Evolutionary conservation across 1,140 invertebrate species (phyloP).

Genomic region (Mylabris phalerata): DNA sequence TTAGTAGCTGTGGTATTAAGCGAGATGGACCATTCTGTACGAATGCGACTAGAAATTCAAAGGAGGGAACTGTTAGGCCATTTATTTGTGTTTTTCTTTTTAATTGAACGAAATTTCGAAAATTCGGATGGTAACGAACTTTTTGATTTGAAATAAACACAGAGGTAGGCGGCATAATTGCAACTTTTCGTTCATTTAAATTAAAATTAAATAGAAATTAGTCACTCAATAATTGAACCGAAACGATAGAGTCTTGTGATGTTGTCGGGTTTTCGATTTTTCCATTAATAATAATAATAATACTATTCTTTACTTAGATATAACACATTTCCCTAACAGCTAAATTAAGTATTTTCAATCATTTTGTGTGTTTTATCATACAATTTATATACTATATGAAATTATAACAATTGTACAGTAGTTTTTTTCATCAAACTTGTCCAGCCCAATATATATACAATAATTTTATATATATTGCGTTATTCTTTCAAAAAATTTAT

Average conservation of each 20-base stretch:
- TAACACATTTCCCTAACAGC: constrained; percentile 31
- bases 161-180: no score
- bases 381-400: constrained; percentile 39
- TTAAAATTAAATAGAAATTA: no score
- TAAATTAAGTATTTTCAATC: constrained; percentile 18
- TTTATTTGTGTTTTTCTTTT: constrained; percentile 16
- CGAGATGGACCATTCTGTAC: no score
- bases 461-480: constrained; percentile 37
- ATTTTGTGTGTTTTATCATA: constrained; percentile 15
- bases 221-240: no score
- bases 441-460: constrained; percentile 38
- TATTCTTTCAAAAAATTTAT: constrained; percentile 25
- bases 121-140: constrained; percentile 2
- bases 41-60: constrained; percentile 32
- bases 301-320: constrained; percentile 25
- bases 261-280: not conserved
- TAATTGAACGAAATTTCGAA: constrained; percentile 7
- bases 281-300: constrained; percentile 15
- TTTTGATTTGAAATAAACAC: no score
- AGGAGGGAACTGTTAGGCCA: constrained; percentile 40
- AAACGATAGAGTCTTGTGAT: no score
- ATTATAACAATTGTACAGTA: constrained; percentile 42
- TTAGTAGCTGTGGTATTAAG: no score
- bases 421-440: constrained; percentile 7
- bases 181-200: no score